Evolutionary conservation across 1,140 invertebrate species (phyloP).

Genomic region (Zaprionus kolodkinae): DNA sequence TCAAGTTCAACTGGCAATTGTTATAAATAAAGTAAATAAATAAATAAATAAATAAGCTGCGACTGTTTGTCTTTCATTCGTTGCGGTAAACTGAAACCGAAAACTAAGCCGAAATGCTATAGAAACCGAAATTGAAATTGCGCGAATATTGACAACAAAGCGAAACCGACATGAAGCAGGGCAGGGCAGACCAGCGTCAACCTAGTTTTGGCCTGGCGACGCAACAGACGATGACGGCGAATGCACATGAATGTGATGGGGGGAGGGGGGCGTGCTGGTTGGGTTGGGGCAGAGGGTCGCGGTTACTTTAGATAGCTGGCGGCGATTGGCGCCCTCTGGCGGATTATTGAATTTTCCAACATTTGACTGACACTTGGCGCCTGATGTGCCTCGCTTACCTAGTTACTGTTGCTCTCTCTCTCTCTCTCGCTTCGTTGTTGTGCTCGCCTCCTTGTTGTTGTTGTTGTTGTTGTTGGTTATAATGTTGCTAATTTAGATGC

Average conservation of each 20-base stretch:
- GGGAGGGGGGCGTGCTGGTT: no score
- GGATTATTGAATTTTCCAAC: slow-evolving; percentile 82
- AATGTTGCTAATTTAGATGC: slow-evolving; percentile 52
- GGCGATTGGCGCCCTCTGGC: slow-evolving; percentile 65
- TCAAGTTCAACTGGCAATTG: slow-evolving; percentile 13
- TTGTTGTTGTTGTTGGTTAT: slow-evolving; percentile 23
- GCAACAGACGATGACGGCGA: slow-evolving; percentile 67
- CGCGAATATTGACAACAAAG: slow-evolving; percentile 52
- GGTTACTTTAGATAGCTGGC: slow-evolving; percentile 8
- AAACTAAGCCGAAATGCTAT: slow-evolving; percentile 50
- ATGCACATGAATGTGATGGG: slow-evolving; percentile 6
- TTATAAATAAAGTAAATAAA: slow-evolving; percentile 27
- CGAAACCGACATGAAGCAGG: slow-evolving; percentile 27
- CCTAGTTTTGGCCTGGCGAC: slow-evolving; percentile 66
- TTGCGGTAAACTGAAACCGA: slow-evolving; percentile 59
- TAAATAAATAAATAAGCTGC: slow-evolving; percentile 10
- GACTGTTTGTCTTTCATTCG: slow-evolving; percentile 51
- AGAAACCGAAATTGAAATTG: slow-evolving; percentile 59
- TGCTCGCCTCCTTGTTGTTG: slow-evolving; percentile 13
- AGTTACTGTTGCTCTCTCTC: slow-evolving; percentile 23
- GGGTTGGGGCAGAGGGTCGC: neutral
- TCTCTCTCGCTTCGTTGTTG: slow-evolving; percentile 14
- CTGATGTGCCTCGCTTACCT: slow-evolving; percentile 61
- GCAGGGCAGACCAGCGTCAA: slow-evolving; percentile 62
- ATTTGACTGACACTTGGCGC: slow-evolving; percentile 76